Conservation (phyloP, 1,140 invertebrate species). For the Cylas formicarius region DNA sequence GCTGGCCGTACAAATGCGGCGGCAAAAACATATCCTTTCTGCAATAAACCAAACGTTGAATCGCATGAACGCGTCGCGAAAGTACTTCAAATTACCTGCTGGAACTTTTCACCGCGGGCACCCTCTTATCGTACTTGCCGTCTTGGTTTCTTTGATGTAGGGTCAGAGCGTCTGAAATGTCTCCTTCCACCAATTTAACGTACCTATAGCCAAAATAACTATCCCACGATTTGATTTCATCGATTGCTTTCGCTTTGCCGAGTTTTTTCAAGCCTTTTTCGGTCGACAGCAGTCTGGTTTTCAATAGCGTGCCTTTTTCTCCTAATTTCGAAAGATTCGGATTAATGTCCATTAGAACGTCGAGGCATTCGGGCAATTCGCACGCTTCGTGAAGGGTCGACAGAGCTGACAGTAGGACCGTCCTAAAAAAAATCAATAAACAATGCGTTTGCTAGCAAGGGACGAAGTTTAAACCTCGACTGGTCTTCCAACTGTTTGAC, state of each 20-base stretch:
- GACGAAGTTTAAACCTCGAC: conserved; percentile 45
- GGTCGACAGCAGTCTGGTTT: conserved; percentile 75
- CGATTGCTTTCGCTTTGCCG: conserved; percentile 57
- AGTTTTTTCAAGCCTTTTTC: conserved; percentile 60
- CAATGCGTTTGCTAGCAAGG: background rate
- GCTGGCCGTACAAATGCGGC: conserved; percentile 82
- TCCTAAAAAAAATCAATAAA: conserved; percentile 12
- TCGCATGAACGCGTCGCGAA: too few species aligned
- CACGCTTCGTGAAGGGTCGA: conserved; percentile 87
- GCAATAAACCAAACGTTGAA: conserved; percentile 1
- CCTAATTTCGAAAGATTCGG: conserved; percentile 71
- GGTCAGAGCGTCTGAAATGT: conserved; percentile 80
- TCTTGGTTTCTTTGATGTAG: conserved; percentile 74
- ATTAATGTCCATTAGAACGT: conserved; percentile 65
- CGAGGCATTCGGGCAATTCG: conserved; percentile 76
- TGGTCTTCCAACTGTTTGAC: conserved; percentile 75
- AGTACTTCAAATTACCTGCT: conserved; percentile 12
- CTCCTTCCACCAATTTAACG: conserved; percentile 79
- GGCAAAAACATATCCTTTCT: conserved; percentile 60
- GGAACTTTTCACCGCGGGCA: conserved; percentile 29
- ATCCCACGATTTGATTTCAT: conserved; percentile 72
- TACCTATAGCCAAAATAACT: conserved; percentile 71
- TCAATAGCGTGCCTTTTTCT: conserved; percentile 74
- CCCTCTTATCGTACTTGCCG: conserved; percentile 64
- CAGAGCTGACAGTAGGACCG: conserved; percentile 56